Evolutionary conservation across 2,797 vertebrate genomes (phyloP), one percentile per base, ranked within the genome.

Genomic region (Enteromius afrohamiltoni): DNA sequence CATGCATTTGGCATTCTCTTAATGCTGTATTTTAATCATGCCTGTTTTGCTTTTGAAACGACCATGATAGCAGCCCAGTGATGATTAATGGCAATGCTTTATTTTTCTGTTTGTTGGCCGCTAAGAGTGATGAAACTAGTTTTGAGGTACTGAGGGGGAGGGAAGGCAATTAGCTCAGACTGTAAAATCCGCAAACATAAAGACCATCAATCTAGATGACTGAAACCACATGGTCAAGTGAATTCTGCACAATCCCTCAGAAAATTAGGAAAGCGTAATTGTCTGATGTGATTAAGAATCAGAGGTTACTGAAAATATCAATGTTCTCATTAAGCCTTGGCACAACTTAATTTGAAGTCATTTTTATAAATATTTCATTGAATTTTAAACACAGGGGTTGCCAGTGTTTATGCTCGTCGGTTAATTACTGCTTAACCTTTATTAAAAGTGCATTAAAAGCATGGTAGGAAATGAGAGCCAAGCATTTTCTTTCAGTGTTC

Each of bases 161-260:
- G 69, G 58, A 75, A 83, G 73, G 80, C 77, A 88, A 91, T 93
- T 93, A 93, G 92, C 89, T 90, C 88, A 90, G 92, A 92, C 89
- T 91, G 92, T 90, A 91, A 91, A 86, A 86, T 88, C 90, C 89
- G 87, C 92, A 86, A 92, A 85, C 87, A 83, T 91, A 85, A 90
- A 87, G 85, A 80, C 89, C 92, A 94, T 94, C 91, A 92, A 92
- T 93, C 93, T 84, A 26, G 23, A 49, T 83, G 80, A 81, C 78
- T 91, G 91, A 88, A 92, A 91, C 77, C 88, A 89, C 90, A 92
- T 91, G 86, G 86, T 88, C 87, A 89, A 92, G 91, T 90, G 89
- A 91, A 87, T 92, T 88, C 88, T 90, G 87, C 86, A 88, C 89
- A 89, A 90, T 87, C 88, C 87, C 89, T 90, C 87, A 88, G 90